A percentile compares a stretch with the other conserved stretches of the same genome.
Conservation (phyloP, 2,797 vertebrate genomes). For the Rachycentron canadum region DNA sequence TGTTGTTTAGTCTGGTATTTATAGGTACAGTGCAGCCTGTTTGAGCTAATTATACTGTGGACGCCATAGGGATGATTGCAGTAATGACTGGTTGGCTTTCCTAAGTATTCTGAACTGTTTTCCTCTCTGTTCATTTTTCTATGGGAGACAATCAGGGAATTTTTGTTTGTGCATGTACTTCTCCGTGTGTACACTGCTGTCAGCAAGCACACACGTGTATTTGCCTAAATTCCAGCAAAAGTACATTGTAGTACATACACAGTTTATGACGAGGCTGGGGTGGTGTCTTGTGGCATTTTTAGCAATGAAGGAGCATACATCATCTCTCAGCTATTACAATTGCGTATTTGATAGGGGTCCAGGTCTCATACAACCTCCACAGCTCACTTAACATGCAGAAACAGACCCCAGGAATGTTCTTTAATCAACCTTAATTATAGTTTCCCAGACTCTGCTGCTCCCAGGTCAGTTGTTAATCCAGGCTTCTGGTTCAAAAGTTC, state of each 20-base stretch:
- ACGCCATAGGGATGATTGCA: slow-evolving; percentile 64
- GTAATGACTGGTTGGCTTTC: slow-evolving; percentile 74
- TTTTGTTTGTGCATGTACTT: slow-evolving; percentile 2
- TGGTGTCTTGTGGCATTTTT: slow-evolving; percentile 18
- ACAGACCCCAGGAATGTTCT: slow-evolving; percentile 76
- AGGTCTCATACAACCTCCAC: slow-evolving; percentile 38
- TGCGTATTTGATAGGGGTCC: slow-evolving; percentile 21
- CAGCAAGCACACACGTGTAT: background rate
- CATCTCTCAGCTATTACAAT: slow-evolving; percentile 28
- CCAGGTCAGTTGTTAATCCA: slow-evolving; percentile 79
- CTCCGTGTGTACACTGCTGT: background rate
- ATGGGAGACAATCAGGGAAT: slow-evolving; percentile 16
- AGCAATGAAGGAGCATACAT: slow-evolving; percentile 20
- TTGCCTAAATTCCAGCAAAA: slow-evolving; percentile 19
- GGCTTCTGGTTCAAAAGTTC: slow-evolving; percentile 77
- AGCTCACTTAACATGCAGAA: slow-evolving; percentile 73
- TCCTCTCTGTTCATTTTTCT: slow-evolving; percentile 32
- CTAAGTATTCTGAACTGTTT: slow-evolving; percentile 50
- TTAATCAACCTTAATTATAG: slow-evolving; percentile 78
- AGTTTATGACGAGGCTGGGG: slow-evolving; percentile 14
- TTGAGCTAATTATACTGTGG: slow-evolving; percentile 70
- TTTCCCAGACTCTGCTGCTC: slow-evolving; percentile 67
- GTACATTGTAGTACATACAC: too few relatives aligned
- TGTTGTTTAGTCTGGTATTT: slow-evolving; percentile 78
- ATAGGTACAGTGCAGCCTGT: slow-evolving; percentile 67